Evolutionary conservation across 64 coral and sea anemone species (phyloP), one percentile per base, ranked within the genome.

Genomic region (Astreopora myriophthalma): DNA sequence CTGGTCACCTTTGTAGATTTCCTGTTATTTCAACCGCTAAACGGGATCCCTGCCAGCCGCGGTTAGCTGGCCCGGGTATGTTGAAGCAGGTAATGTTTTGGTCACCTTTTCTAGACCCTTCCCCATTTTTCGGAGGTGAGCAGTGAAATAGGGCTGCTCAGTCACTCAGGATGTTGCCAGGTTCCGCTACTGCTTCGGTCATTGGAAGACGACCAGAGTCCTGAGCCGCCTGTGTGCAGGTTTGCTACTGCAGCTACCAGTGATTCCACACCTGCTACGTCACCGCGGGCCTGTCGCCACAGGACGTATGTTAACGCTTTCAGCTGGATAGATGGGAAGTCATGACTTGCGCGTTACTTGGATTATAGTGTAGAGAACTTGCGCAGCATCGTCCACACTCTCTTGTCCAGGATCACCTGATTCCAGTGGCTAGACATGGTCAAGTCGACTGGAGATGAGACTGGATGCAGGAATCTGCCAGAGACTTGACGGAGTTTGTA

Each of bases 371-470:
- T n/a, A n/a, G n/a, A n/a, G n/a, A n/a, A n/a, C n/a, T n/a, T n/a
- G n/a, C n/a, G n/a, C n/a, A n/a, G n/a, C n/a, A n/a, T n/a, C n/a
- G 40, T 44, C 87, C 87, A 44, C 87, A 89, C 87, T 89, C 87
- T 62, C 87, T 89, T 39, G 70, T 88, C 73, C 87, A 29, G 38
- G 49, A 19, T 58, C 58, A 89, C 46, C 73, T 76, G 16, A 26
- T 30, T 76, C 87, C 71, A 76, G 87, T 77, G 87, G 87, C 51
- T 76, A 73, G 72, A 89, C 73, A 51, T 51, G 31, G 87, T 89
- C 30, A 67, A 89, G 71, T 63, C 73, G 72, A 72, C 87, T 75
- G 86, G 70, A 71, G 64, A 75, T 75, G 42, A 75, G 48, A 32
- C 61, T 14, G 79, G 65, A 86, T 69, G 82, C 82, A 71, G 63